Base-by-base conservation (phyloP, 2,888 invertebrate species). In the Scaptomyza flava region DNA sequence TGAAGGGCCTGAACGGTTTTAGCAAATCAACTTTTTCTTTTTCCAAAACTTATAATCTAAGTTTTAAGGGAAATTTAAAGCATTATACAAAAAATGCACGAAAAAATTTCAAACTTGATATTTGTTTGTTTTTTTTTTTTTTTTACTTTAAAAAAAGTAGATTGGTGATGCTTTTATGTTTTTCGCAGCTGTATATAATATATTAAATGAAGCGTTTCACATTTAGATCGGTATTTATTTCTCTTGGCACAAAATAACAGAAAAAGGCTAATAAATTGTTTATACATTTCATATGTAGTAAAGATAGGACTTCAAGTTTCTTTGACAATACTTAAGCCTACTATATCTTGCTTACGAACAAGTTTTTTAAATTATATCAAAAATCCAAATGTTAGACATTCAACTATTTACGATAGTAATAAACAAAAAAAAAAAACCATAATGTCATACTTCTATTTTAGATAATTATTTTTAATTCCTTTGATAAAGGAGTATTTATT, bases 241-340 rank as follows among this genome's bases (percentile, higher is more conserved):
- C 3, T 11, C 17, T 51, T 64, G 63, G 36, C 43, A 50, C 50
- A 31, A 30, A 56, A 56, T 38, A 50, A 57, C 14, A 42, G 27
- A 43, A 62, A 60, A 27, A 11, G 23, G 5, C 17, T 45, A 20
- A 6, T 38, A 27, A 4, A 30, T 1, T 0, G 14, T 34, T 38
- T 51, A 38, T 63, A 45, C 36, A 64, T 51, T 63, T 43, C 14
- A 50, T 45, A 63, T 31, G 64, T n/a, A 36, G 17, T 34, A n/a
- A 27, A 59, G 42, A 33, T 17, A 17, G 20, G 9, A 3, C 31
- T 9, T 9, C 41, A 20, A 42, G 14, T 38, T 45, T 14, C 3
- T 17, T 45, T 33, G 33, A 45, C 36, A 11, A 45, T 12, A 23
- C 36, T 38, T 38, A 31, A 56, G 34, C 57, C 57, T 46, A 23